phyloP scores from a whole-genome alignment of 2,797 vertebrate genomes.

The Prionace glauca region DNA sequence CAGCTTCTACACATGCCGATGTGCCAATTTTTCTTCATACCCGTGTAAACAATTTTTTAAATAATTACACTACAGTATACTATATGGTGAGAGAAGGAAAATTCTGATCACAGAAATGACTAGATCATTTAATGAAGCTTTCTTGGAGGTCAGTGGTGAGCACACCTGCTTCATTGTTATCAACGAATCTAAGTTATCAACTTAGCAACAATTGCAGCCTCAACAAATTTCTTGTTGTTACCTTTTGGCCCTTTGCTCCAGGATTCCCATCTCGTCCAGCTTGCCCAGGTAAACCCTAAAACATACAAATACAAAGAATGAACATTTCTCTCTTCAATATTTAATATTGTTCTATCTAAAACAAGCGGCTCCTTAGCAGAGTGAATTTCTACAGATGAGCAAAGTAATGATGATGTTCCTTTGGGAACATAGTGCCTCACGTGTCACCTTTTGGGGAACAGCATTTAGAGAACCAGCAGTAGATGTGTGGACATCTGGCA shows the following conservation, averaged over 20 bases:
- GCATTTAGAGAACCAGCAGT: no score
- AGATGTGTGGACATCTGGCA: no score
- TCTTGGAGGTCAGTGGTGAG: not conserved
- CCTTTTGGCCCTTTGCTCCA: conserved; percentile 60
- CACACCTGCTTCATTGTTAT: not conserved
- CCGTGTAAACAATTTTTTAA: not conserved
- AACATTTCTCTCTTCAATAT: not conserved
- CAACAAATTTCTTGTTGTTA: conserved; percentile 39
- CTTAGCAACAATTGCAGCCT: not conserved
- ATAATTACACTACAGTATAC: not conserved
- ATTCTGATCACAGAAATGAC: not conserved
- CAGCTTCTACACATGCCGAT: not conserved
- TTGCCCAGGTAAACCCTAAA: conserved; percentile 57
- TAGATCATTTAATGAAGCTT: not conserved
- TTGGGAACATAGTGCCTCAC: no score
- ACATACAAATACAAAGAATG: no score
- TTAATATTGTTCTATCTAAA: not conserved
- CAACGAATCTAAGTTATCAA: not conserved
- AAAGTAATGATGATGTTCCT: no score
- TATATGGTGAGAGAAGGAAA: not conserved
- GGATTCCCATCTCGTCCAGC: conserved; percentile 57
- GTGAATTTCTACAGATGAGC: not conserved
- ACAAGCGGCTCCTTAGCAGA: not conserved
- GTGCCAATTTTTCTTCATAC: not conserved
- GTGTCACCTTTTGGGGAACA: no score